Conservation (phyloP, 2,797 vertebrate species). For the Sebastes iracundus region DNA sequence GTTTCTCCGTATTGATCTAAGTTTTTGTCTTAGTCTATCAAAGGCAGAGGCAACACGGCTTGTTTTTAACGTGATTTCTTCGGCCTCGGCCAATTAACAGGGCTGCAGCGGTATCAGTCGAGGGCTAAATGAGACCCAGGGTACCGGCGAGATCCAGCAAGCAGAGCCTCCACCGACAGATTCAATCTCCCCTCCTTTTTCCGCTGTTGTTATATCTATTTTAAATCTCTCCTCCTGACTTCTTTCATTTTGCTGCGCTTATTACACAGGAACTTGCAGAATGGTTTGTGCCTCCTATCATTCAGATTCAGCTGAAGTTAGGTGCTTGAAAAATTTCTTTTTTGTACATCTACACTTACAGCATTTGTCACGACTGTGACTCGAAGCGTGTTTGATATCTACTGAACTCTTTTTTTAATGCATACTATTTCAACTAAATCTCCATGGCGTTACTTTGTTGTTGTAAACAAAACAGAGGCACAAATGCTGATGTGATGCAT, state of each 20-base stretch:
- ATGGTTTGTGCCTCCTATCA: slow-evolving; percentile 2
- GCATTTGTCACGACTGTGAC: slow-evolving; percentile 43
- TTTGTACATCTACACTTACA: slow-evolving; percentile 40
- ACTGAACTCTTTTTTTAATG: slow-evolving; percentile 32
- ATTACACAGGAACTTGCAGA: slow-evolving; percentile 36
- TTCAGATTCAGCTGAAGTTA: slow-evolving; percentile 29
- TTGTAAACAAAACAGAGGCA: slow-evolving; percentile 48
- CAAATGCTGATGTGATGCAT: slow-evolving; percentile 41
- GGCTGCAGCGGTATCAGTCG: slow-evolving; percentile 50
- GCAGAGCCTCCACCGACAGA: slow-evolving; percentile 45
- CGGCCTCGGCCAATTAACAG: slow-evolving; percentile 75
- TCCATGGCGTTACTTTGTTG: slow-evolving; percentile 28
- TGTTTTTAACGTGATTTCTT: slow-evolving; percentile 57
- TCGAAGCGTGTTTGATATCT: slow-evolving; percentile 42
- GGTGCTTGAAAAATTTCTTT: slow-evolving; percentile 9
- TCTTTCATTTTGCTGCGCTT: slow-evolving; percentile 42
- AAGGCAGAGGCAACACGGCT: slow-evolving; percentile 44
- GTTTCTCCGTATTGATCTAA: slow-evolving; percentile 66
- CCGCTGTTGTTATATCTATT: slow-evolving; percentile 41
- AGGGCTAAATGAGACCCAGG: slow-evolving; percentile 61
- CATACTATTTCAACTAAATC: slow-evolving; percentile 43
- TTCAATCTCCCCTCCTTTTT: slow-evolving; percentile 50
- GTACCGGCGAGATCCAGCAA: slow-evolving; percentile 38
- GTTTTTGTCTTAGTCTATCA: slow-evolving; percentile 50
- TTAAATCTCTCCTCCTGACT: slow-evolving; percentile 30